A percentile compares a stretch with the other conserved stretches of the same genome.
These are phyloP conservation scores for Mesopsocus fuscifrons DNA, from an alignment of 2,888 invertebrate species.

Conservation along the genomic window DNA sequence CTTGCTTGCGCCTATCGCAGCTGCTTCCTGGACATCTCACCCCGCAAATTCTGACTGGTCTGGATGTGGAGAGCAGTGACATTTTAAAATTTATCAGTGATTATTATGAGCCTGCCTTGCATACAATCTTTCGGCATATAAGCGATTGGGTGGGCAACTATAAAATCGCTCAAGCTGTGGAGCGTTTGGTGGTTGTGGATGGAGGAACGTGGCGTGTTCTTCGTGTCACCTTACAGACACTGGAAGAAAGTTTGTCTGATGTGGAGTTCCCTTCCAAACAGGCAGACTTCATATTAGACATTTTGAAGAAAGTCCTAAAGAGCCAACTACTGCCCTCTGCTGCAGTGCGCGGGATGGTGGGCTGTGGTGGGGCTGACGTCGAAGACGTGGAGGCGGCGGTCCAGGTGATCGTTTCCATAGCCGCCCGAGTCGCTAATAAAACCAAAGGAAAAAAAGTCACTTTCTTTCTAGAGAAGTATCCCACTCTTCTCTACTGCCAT, in stretches of 20 bases:
- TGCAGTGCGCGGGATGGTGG: conserved; percentile 20
- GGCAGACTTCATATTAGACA: conserved; percentile 24
- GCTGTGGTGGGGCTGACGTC: conserved; percentile 12
- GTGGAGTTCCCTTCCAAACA: conserved; percentile 21
- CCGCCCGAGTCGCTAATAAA: conserved; percentile 49
- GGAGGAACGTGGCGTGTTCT: conserved; percentile 20
- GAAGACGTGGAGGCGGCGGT: conserved; percentile 27
- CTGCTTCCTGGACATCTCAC: conserved; percentile 45
- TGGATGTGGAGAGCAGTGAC: conserved; percentile 26
- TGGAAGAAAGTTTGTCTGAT: conserved; percentile 29
- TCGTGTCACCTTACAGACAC: background rate
- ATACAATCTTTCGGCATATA: background rate
- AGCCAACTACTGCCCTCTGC: conserved; percentile 37
- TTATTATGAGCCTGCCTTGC: conserved; percentile 31
- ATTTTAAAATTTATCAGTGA: conserved; percentile 27
- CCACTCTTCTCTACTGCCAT: conserved; percentile 37
- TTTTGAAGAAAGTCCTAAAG: conserved; percentile 31
- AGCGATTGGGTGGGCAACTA: no score
- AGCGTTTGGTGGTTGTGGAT: conserved; percentile 34
- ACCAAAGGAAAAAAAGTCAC: conserved; percentile 32
- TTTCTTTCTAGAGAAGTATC: conserved; percentile 37
- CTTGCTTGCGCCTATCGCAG: no score
- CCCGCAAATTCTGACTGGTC: conserved; percentile 38
- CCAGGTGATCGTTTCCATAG: conserved; percentile 43
- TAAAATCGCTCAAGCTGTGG: background rate